A percentile compares a stretch with the other conserved stretches of the same genome.
Evolutionary conservation across 2,888 invertebrate species (phyloP).

Genomic region (Harmothoe impar): DNA sequence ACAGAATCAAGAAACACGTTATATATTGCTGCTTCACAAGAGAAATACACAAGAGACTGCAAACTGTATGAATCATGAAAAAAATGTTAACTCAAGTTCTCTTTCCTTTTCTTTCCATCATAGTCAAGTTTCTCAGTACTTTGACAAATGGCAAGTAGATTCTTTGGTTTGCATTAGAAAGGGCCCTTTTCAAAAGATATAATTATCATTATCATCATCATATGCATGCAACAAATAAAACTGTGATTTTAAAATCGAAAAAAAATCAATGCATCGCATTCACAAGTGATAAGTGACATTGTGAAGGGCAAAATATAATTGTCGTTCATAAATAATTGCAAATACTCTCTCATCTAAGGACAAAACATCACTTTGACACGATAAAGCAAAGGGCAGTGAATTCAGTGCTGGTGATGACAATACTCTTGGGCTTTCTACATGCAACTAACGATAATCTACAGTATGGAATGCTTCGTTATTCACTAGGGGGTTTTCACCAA

Average conservation of each 20-base stretch:
- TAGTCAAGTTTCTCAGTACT: not conserved
- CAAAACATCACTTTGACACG: too few relatives aligned
- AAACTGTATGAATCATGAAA: not conserved
- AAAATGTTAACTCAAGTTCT: conserved; percentile 7
- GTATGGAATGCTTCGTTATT: not conserved
- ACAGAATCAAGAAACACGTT: not conserved
- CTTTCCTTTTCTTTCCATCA: not conserved
- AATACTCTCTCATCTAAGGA: too few relatives aligned
- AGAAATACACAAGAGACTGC: not conserved
- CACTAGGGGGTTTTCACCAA: not conserved
- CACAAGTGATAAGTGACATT: too few relatives aligned
- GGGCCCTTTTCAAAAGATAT: not conserved
- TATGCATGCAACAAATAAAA: too few relatives aligned
- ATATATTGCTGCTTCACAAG: not conserved
- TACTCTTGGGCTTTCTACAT: not conserved
- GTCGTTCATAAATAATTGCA: too few relatives aligned
- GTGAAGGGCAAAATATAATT: too few relatives aligned
- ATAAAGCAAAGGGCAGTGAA: not conserved
- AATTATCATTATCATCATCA: too few relatives aligned
- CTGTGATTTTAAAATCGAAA: too few relatives aligned
- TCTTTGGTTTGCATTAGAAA: conserved; percentile 13
- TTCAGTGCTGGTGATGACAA: not conserved
- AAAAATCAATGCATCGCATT: too few relatives aligned
- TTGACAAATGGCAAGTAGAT: not conserved
- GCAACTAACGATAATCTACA: not conserved